These are phyloP conservation scores for Peromyscus nudipes DNA, from an alignment of 2,797 vertebrate genomes.

Conservation along the genomic window DNA sequence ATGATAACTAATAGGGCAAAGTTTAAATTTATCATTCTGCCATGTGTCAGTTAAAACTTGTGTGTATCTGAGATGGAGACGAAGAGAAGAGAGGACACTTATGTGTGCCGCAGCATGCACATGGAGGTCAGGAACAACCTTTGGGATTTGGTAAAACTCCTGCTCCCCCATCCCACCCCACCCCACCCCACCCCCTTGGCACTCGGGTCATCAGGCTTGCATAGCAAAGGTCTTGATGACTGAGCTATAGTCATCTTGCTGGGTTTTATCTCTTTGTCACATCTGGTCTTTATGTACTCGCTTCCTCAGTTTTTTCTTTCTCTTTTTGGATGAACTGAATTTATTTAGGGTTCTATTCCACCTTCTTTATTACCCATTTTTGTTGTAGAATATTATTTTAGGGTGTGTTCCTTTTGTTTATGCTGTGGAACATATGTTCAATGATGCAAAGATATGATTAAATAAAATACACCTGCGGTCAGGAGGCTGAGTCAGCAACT, in stretches of 20 bases:
- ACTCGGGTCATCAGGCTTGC: neutral
- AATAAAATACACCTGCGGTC: too few relatives aligned
- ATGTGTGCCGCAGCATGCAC: too few relatives aligned
- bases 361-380: neutral
- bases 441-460: too few relatives aligned
- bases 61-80: neutral
- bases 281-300: neutral
- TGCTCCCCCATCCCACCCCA: too few relatives aligned
- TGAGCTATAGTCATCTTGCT: neutral
- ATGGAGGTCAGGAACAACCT: neutral
- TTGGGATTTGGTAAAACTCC: too few relatives aligned
- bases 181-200: too few relatives aligned
- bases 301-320: neutral
- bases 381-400: too few relatives aligned
- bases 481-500: too few relatives aligned
- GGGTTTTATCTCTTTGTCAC: neutral
- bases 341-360: neutral
- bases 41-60: neutral
- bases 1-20: neutral
- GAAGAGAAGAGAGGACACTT: neutral
- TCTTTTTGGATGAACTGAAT: neutral
- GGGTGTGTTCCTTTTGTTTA: too few relatives aligned
- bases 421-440: too few relatives aligned
- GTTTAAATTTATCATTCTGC: conserved; percentile 8
- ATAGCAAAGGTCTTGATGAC: neutral